phyloP scores from a whole-genome alignment of 1,140 invertebrate species.

The Zaprionus lachaisei region DNA sequence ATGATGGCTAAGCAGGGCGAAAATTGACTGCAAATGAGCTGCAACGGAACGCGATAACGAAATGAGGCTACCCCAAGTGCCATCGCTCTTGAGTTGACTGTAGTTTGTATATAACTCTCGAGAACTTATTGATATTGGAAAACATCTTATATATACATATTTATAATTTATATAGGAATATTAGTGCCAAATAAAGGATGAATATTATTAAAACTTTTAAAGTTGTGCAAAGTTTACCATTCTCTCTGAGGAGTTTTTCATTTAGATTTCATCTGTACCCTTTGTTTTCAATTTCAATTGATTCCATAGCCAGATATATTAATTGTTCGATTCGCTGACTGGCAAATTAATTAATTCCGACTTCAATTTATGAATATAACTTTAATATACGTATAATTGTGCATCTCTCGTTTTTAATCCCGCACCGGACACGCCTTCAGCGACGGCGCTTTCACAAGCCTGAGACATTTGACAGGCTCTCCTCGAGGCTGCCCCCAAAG shows the following conservation, averaged over 20 bases:
- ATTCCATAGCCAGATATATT: background rate
- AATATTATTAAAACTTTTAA: background rate
- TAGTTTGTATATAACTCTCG: background rate
- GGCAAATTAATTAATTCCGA: conserved; percentile 20
- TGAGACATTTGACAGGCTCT: conserved; percentile 47
- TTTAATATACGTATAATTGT: conserved; percentile 1
- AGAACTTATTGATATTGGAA: background rate
- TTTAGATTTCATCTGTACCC: background rate
- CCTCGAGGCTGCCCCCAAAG: conserved; percentile 22
- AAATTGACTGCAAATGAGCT: conserved; percentile 79
- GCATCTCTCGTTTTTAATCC: conserved; percentile 24
- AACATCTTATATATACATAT: background rate
- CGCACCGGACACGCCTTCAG: conserved; percentile 46
- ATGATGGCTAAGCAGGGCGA: conserved; percentile 62
- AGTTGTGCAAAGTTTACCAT: background rate
- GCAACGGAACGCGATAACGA: conserved; percentile 32
- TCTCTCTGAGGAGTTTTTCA: background rate
- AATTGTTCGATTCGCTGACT: background rate
- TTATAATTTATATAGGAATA: background rate
- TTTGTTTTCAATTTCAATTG: background rate
- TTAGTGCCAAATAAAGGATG: background rate
- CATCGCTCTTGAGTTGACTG: background rate
- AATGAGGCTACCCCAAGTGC: background rate
- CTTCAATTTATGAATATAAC: conserved; percentile 10
- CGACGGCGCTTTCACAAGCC: conserved; percentile 43